These are phyloP conservation scores for Clarias platycephalus DNA, from an alignment of 2,797 vertebrate genomes.

Conservation along the genomic window DNA sequence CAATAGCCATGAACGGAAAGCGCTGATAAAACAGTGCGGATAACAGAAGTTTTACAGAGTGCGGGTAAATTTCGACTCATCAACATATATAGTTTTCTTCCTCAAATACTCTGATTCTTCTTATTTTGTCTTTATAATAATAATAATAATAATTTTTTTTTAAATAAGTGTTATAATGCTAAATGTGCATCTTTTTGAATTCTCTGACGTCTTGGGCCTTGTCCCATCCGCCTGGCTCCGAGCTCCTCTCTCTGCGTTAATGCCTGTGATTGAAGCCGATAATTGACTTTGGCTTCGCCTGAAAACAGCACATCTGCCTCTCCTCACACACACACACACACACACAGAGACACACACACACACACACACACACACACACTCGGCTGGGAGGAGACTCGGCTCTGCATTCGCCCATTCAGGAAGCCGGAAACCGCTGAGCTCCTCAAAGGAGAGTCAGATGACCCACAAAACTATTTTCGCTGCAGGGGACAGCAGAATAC, in stretches of 20 bases:
- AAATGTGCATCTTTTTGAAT: background rate
- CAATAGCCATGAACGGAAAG: too few species aligned
- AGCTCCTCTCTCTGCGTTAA: constrained; percentile 10
- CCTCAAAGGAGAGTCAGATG: constrained; percentile 30
- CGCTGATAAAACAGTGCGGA: too few species aligned
- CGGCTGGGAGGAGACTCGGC: background rate
- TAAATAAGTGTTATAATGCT: background rate
- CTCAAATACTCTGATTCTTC: too few species aligned
- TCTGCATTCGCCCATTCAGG: constrained; percentile 19
- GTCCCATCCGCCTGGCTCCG: constrained; percentile 17
- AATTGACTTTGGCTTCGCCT: constrained; percentile 42
- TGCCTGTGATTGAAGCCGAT: constrained; percentile 41
- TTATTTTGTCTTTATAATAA: too few species aligned
- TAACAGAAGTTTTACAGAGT: too few species aligned
- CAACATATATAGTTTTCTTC: too few species aligned
- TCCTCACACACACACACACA: constrained; percentile 5
- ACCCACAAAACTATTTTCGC: constrained; percentile 47
- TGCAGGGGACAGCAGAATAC: constrained; percentile 21
- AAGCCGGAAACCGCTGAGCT: constrained; percentile 27
- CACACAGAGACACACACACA: constrained; percentile 10
- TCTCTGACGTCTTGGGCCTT: background rate
- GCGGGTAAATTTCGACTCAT: too few species aligned
- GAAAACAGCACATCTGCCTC: constrained; percentile 31
- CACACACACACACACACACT: constrained; percentile 1
- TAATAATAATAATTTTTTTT: too few species aligned